These are phyloP conservation scores for Tyria jacobaeae DNA, from an alignment of 2,888 invertebrate genomes.

Conservation along the genomic window DNA sequence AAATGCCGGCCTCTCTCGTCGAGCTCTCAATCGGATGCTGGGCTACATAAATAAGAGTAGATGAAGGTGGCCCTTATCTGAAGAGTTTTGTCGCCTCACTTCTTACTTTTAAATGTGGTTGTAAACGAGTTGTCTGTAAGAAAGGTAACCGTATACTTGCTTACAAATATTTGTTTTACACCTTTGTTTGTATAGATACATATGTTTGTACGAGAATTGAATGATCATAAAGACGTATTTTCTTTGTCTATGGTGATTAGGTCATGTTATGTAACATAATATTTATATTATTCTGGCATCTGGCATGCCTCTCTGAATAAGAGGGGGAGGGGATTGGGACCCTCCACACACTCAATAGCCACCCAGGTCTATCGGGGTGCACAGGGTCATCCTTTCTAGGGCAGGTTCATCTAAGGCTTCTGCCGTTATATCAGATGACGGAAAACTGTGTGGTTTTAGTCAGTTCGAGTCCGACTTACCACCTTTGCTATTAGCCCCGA, in stretches of 20 bases:
- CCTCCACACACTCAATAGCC: too few species aligned
- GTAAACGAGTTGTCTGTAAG: constrained; percentile 52
- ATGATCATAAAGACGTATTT: neutral
- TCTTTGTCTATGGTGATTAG: neutral
- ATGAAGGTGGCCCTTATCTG: constrained; percentile 78
- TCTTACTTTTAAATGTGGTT: constrained; percentile 67
- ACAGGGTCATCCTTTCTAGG: too few species aligned
- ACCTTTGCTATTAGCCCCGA: too few species aligned
- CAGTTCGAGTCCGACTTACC: too few species aligned
- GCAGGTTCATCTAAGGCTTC: too few species aligned
- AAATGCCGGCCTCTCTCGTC: constrained; percentile 71
- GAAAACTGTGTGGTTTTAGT: too few species aligned
- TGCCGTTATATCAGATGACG: too few species aligned
- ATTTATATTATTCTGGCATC: too few species aligned
- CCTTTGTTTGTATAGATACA: neutral
- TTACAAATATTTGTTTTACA: constrained; percentile 4
- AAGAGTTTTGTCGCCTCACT: constrained; percentile 64
- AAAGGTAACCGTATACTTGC: constrained; percentile 35
- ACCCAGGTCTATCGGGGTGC: too few species aligned
- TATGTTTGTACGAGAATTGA: neutral
- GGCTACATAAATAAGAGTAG: constrained; percentile 84
- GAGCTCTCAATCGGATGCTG: constrained; percentile 82
- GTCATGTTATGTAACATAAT: neutral
- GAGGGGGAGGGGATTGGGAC: too few species aligned
- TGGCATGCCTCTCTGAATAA: too few species aligned